A percentile compares a stretch with the other conserved stretches of the same genome.
Evolutionary conservation across 1,140 invertebrate species (phyloP).

Genomic region (Calephelis nemesis): DNA sequence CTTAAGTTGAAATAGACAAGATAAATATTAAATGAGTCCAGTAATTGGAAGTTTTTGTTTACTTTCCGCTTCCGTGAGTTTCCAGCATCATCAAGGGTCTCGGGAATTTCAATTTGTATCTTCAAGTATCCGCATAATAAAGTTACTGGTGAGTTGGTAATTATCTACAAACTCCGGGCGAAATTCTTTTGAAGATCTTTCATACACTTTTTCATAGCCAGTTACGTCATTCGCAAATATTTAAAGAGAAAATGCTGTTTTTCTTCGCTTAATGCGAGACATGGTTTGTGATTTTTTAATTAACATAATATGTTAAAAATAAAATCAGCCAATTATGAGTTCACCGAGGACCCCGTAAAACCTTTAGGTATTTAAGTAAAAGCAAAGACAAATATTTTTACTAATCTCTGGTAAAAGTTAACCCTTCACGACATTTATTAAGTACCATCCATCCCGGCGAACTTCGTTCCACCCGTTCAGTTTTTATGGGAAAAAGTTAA

Average conservation of each 20-base stretch:
- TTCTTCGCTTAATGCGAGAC: neutral
- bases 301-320: too few species aligned
- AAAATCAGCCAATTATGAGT: too few species aligned
- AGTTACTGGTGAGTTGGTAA: constrained; percentile 10
- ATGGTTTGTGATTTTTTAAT: neutral
- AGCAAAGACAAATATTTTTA: too few species aligned
- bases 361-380: too few species aligned
- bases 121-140: constrained; percentile 14
- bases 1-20: neutral
- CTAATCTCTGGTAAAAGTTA: too few species aligned
- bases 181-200: constrained; percentile 13
- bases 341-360: too few species aligned
- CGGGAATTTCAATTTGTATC: constrained; percentile 13
- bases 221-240: neutral
- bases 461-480: too few species aligned
- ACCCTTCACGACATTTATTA: too few species aligned
- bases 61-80: constrained; percentile 6
- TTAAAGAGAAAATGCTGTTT: neutral
- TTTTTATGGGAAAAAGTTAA: too few species aligned
- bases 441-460: too few species aligned
- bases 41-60: constrained; percentile 12
- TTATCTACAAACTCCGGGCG: constrained; percentile 1
- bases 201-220: constrained; percentile 7
- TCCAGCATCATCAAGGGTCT: constrained; percentile 1
- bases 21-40: constrained; percentile 6